A percentile compares a stretch with the other conserved stretches of the same genome.
Conservation (phyloP, 2,888 invertebrate genomes). For the Harpalus rufipes region DNA sequence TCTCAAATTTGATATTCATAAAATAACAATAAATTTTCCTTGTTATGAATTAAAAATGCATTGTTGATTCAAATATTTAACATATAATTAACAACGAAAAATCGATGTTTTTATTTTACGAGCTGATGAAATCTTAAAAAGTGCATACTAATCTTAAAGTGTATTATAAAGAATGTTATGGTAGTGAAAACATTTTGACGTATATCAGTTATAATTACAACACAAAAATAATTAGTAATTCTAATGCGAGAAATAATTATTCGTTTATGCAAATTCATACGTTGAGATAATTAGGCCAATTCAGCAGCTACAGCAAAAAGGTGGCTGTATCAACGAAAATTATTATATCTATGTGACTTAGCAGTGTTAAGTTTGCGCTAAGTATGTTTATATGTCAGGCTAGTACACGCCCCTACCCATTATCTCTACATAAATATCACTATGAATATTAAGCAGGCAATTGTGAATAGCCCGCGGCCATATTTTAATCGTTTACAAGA, state of each 20-base stretch:
- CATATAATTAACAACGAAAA: slow-evolving; percentile 41
- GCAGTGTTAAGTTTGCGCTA: slow-evolving; percentile 51
- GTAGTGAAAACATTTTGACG: slow-evolving; percentile 29
- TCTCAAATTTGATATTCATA: neutral
- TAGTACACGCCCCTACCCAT: slow-evolving; percentile 61
- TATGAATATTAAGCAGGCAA: slow-evolving; percentile 66
- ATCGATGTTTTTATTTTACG: slow-evolving; percentile 42
- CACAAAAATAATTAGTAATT: slow-evolving; percentile 49
- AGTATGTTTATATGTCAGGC: slow-evolving; percentile 66
- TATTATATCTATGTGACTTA: slow-evolving; percentile 48
- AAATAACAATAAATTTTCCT: neutral
- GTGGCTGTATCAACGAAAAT: slow-evolving; percentile 37
- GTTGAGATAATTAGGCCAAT: slow-evolving; percentile 39
- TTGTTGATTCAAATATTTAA: neutral
- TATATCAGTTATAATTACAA: slow-evolving; percentile 46
- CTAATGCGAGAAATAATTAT: slow-evolving; percentile 44
- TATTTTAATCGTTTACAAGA: slow-evolving; percentile 60
- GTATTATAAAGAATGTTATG: slow-evolving; percentile 28
- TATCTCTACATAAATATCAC: slow-evolving; percentile 67
- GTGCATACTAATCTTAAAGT: slow-evolving; percentile 18
- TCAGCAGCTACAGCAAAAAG: slow-evolving; percentile 41
- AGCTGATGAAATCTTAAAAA: slow-evolving; percentile 47
- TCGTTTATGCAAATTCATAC: slow-evolving; percentile 28
- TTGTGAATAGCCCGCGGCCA: slow-evolving; percentile 60
- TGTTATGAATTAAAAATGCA: slow-evolving; percentile 12